Percentiles rank a stretch among this genome's conserved stretches.
Conservation (phyloP, 2,888 invertebrate genomes). For the Sarcophaga carnaria region DNA sequence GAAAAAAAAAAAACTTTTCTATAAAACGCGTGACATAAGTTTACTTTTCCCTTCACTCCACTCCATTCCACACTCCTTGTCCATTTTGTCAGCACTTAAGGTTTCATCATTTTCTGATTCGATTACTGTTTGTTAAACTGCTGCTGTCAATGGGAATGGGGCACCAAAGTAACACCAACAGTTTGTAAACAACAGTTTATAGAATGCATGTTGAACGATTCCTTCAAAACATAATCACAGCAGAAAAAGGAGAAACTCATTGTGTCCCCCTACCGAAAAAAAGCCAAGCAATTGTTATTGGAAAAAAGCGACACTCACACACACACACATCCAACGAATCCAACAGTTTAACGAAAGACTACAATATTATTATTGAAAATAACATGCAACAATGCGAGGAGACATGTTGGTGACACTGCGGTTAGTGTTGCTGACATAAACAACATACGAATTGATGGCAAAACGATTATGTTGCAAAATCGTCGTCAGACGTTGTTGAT, state of each 20-base stretch:
- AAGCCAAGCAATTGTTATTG: constrained; percentile 30
- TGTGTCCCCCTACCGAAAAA: constrained; percentile 23
- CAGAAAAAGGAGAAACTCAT: not conserved
- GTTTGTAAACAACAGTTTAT: constrained; percentile 33
- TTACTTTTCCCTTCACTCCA: constrained; percentile 20
- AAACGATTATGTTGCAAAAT: constrained; percentile 69
- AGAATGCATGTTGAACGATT: constrained; percentile 40
- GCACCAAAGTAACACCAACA: constrained; percentile 32
- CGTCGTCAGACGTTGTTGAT: constrained; percentile 41
- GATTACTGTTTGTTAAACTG: constrained; percentile 17
- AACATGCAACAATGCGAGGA: constrained; percentile 68
- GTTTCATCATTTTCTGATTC: constrained; percentile 16
- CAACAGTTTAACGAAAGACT: too few species aligned
- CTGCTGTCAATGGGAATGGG: constrained; percentile 21
- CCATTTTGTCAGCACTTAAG: not conserved
- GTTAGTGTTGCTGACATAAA: constrained; percentile 74
- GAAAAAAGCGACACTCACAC: not conserved
- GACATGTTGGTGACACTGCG: constrained; percentile 73
- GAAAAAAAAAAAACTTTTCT: constrained; percentile 22
- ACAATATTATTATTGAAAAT: constrained; percentile 13
- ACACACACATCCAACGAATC: not conserved
- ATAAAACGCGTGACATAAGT: constrained; percentile 65
- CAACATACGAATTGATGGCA: constrained; percentile 72
- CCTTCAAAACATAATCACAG: constrained; percentile 7
- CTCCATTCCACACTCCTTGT: not conserved